Evolutionary conservation across 2,113 vertebrate species (phyloP).

Genomic region (Panthera tigris): DNA sequence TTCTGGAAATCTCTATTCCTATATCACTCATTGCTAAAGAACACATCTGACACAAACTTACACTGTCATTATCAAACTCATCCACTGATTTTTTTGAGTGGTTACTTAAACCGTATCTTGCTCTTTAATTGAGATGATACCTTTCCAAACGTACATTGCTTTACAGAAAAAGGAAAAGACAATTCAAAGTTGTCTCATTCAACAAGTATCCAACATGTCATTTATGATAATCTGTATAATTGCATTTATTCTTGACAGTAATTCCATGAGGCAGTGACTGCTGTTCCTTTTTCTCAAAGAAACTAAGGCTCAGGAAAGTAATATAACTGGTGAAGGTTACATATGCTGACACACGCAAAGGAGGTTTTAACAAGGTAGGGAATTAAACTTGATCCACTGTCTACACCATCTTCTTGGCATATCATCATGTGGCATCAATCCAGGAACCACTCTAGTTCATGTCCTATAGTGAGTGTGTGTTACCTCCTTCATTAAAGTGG

Average conservation of each 20-base stretch:
- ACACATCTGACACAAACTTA: background rate
- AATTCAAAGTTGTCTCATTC: background rate
- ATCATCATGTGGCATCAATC: background rate
- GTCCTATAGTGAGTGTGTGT: background rate
- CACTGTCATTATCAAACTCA: background rate
- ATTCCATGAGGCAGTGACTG: background rate
- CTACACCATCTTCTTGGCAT: background rate
- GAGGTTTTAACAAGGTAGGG: background rate
- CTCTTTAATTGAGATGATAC: background rate
- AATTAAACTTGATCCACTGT: background rate
- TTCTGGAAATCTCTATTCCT: background rate
- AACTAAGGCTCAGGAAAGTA: background rate
- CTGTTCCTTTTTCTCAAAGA: background rate
- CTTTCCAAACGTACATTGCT: background rate
- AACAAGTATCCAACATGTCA: background rate
- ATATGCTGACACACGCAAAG: background rate
- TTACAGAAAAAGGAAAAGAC: background rate
- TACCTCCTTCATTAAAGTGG: background rate
- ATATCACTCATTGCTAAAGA: background rate
- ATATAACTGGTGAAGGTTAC: background rate
- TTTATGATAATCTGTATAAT: background rate
- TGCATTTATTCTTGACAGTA: background rate
- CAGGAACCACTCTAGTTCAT: background rate
- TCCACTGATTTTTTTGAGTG: background rate
- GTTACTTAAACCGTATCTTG: background rate